Conservation (phyloP, 1,140 invertebrate genomes). For the Aphidius gifuensis region DNA sequence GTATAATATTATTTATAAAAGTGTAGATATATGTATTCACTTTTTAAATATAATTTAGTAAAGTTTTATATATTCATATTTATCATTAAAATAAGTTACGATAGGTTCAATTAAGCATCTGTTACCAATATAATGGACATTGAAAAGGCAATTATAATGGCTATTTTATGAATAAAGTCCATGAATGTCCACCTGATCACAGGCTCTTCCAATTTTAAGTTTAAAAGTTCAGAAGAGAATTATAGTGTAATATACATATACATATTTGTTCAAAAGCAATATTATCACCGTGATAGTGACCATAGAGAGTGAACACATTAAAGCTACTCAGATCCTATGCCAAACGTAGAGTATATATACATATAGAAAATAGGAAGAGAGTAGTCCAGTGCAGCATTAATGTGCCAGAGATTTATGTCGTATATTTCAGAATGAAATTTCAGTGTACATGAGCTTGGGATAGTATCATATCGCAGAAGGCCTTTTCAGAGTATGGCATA, state of each 20-base stretch:
- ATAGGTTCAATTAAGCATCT: neutral
- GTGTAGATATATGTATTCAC: too few species aligned
- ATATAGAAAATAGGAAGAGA: too few species aligned
- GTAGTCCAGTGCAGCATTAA: conserved; percentile 20
- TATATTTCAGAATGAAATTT: conserved; percentile 29
- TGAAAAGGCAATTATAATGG: neutral
- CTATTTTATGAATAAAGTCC: neutral
- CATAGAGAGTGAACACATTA: conserved; percentile 12
- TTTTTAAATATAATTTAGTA: too few species aligned
- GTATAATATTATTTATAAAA: too few species aligned
- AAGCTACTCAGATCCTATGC: conserved; percentile 6
- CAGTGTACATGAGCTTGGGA: conserved; percentile 23
- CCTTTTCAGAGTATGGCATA: too few species aligned
- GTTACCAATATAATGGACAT: neutral
- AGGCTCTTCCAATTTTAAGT: too few species aligned
- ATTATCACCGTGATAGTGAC: neutral
- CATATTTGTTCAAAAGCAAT: neutral
- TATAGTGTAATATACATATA: too few species aligned
- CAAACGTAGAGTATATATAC: conserved; percentile 1
- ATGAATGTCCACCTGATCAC: neutral
- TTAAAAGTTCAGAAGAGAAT: too few species aligned
- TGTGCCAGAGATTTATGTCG: conserved; percentile 29
- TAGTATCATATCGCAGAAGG: too few species aligned
- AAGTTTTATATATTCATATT: too few species aligned
- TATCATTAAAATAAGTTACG: neutral